These are phyloP conservation scores for Desoria tigrina DNA, from an alignment of 2,888 invertebrate genomes.

Conservation along the genomic window DNA sequence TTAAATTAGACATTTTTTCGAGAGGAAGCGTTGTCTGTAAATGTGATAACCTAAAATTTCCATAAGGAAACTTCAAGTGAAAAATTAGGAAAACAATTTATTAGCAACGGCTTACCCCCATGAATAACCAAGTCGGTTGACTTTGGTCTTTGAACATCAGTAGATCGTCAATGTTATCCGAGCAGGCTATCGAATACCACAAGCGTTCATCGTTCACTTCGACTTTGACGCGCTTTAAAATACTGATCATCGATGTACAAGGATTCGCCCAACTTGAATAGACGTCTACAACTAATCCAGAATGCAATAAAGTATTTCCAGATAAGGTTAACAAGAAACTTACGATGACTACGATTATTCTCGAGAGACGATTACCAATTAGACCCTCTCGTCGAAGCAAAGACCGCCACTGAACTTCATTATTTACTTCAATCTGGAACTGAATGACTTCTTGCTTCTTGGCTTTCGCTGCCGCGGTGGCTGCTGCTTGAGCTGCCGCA, in stretches of 20 bases:
- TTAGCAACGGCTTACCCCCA: slow-evolving; percentile 31
- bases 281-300: slow-evolving; percentile 49
- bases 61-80: not conserved
- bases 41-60: not conserved
- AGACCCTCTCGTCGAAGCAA: slow-evolving; percentile 48
- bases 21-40: not conserved
- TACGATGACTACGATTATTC: not conserved
- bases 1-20: not conserved
- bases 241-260: slow-evolving; percentile 44
- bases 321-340: not conserved
- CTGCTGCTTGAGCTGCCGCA: not conserved
- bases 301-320: not conserved
- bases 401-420: slow-evolving; percentile 48
- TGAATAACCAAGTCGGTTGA: slow-evolving; percentile 50
- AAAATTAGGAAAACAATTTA: slow-evolving; percentile 2
- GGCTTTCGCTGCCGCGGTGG: not conserved
- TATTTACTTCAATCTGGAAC: slow-evolving; percentile 46
- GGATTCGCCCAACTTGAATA: slow-evolving; percentile 51
- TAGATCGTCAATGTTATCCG: slow-evolving; percentile 47
- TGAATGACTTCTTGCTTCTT: slow-evolving; percentile 26
- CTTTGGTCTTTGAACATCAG: slow-evolving; percentile 49
- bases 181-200: slow-evolving; percentile 37
- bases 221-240: slow-evolving; percentile 47
- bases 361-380: slow-evolving; percentile 34
- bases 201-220: slow-evolving; percentile 48